phyloP scores from a whole-genome alignment of 2,888 invertebrate species.

The Cancer borealis region DNA sequence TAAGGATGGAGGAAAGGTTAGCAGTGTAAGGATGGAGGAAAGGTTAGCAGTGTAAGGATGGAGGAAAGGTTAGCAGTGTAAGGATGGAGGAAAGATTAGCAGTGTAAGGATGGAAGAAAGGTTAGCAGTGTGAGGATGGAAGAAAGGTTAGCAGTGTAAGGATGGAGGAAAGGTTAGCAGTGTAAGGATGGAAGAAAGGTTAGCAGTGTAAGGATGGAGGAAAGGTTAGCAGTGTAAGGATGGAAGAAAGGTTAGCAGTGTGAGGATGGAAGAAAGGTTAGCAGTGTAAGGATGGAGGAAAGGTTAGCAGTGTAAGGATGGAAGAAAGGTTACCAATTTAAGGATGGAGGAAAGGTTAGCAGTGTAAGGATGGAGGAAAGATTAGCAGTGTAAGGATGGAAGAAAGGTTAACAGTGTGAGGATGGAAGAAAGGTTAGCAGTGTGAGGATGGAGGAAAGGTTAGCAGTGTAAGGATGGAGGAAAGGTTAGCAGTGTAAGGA shows the following conservation, averaged over 20 bases:
- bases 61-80: neutral
- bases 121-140: neutral
- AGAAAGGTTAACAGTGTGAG: no score
- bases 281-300: neutral
- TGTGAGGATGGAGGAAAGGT: neutral
- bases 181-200: neutral
- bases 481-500: no score
- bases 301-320: neutral
- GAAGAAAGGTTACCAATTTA: neutral
- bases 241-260: constrained; percentile 11
- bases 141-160: no score
- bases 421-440: no score
- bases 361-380: no score
- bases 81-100: neutral
- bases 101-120: neutral
- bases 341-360: constrained; percentile 3
- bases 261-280: no score
- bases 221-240: neutral
- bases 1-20: neutral
- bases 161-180: no score
- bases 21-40: neutral
- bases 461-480: neutral
- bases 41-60: no score
- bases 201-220: neutral
- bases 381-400: neutral